These are phyloP conservation scores for Trididemnum miniatum DNA, from an alignment of 23 tunicate genomes.

Conservation along the genomic window DNA sequence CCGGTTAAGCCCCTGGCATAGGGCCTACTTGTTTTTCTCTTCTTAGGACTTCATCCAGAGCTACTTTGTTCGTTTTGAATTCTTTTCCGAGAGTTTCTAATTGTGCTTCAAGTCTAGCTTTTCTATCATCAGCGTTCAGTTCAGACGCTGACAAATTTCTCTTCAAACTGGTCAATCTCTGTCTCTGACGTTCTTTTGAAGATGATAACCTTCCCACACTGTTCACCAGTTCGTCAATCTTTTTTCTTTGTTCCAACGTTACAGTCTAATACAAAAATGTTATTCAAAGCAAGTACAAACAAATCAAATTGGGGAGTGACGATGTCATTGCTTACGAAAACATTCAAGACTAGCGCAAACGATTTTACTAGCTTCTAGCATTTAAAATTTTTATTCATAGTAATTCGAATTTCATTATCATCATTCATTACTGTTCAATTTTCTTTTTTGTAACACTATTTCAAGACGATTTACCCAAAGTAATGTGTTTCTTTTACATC, in stretches of 20 bases:
- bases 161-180: slow-evolving; percentile 56
- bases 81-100: slow-evolving; percentile 74
- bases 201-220: slow-evolving; percentile 58
- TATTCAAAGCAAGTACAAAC: no score
- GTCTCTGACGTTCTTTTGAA: slow-evolving; percentile 78
- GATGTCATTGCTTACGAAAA: no score
- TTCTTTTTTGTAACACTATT: no score
- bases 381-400: no score
- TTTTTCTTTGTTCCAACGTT: slow-evolving; percentile 69
- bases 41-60: slow-evolving; percentile 68
- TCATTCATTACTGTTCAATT: no score
- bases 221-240: slow-evolving; percentile 73
- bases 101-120: slow-evolving; percentile 43
- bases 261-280: slow-evolving; percentile 42
- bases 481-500: no score
- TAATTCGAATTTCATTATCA: no score
- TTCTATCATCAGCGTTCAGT: slow-evolving; percentile 33
- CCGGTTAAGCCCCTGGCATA: no score
- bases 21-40: slow-evolving; percentile 98
- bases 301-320: no score
- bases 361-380: no score
- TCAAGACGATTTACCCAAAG: no score
- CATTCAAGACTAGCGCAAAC: no score
- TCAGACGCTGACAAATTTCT: slow-evolving; percentile 49
- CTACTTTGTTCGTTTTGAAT: slow-evolving; percentile 61